Evolutionary conservation across 2,113 vertebrate genomes (phyloP).

Genomic region (Xiphophorus maculatus): DNA sequence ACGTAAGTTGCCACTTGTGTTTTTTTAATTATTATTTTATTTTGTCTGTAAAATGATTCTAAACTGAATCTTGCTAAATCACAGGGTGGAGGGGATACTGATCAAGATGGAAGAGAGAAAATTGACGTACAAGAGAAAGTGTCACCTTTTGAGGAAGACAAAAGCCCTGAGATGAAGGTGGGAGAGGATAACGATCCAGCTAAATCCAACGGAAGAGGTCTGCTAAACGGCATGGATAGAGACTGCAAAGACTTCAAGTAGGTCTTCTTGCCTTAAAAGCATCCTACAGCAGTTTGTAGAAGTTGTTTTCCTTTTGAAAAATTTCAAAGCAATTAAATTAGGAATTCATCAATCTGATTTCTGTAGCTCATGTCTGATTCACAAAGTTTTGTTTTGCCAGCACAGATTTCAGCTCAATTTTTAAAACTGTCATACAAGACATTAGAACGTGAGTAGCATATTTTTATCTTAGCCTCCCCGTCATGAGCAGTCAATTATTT

Average conservation of each 20-base stretch:
- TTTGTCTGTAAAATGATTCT: not conserved
- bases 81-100: constrained; percentile 92
- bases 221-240: constrained; percentile 96
- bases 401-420: too few relatives aligned
- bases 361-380: not conserved
- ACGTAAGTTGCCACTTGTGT: constrained; percentile 83
- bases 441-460: too few relatives aligned
- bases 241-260: constrained; percentile 99
- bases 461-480: too few relatives aligned
- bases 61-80: not conserved
- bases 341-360: not conserved
- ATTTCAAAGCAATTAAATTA: not conserved
- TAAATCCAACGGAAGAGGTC: constrained; percentile 93
- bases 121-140: constrained; percentile 91
- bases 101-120: constrained; percentile 93
- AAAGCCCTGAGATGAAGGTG: constrained; percentile 93
- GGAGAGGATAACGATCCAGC: constrained; percentile 89
- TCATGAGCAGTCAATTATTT: too few relatives aligned
- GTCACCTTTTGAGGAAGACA: constrained; percentile 95
- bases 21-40: not conserved
- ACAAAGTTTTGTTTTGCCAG: too few relatives aligned
- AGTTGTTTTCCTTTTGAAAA: not conserved
- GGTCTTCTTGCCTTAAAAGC: constrained; percentile 13
- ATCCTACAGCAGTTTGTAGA: not conserved
- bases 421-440: too few relatives aligned